A percentile compares a stretch with the other conserved stretches of the same genome.
Conservation (phyloP, 2,797 vertebrate genomes). For the Arctocebus calabarensis region DNA sequence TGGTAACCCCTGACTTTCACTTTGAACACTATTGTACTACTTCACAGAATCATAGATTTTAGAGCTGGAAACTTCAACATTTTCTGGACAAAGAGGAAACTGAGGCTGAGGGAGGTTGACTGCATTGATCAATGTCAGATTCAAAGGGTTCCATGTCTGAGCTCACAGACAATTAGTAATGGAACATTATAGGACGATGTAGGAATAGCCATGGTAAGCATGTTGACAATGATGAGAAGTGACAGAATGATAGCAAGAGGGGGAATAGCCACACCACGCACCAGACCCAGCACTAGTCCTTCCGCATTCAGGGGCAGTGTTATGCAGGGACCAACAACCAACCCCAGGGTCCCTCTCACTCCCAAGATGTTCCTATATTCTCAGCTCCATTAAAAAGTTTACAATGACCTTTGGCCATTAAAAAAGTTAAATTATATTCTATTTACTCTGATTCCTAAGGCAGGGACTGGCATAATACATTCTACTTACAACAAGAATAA, state of each 20-base stretch:
- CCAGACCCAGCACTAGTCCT: not conserved
- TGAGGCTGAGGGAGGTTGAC: not conserved
- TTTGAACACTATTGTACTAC: not conserved
- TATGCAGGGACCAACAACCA: not conserved
- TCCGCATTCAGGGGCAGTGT: not conserved
- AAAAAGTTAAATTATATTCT: not conserved
- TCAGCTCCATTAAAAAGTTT: not conserved
- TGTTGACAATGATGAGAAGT: not conserved
- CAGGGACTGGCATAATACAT: not conserved
- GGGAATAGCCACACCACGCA: not conserved
- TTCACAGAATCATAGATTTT: not conserved
- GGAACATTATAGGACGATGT: not conserved
- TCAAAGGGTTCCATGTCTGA: not conserved
- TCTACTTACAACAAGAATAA: not conserved
- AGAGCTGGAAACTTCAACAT: not conserved
- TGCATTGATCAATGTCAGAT: not conserved
- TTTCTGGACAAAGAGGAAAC: not conserved
- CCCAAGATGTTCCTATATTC: not conserved
- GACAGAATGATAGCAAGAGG: not conserved
- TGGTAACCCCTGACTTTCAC: not conserved
- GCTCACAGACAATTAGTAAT: not conserved
- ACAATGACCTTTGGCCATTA: not conserved
- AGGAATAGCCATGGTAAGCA: not conserved
- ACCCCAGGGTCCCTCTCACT: not conserved
- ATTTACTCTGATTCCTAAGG: slow-evolving; percentile 1